Base-by-base conservation (phyloP, 2,888 invertebrate species). In the Harmothoe impar region DNA sequence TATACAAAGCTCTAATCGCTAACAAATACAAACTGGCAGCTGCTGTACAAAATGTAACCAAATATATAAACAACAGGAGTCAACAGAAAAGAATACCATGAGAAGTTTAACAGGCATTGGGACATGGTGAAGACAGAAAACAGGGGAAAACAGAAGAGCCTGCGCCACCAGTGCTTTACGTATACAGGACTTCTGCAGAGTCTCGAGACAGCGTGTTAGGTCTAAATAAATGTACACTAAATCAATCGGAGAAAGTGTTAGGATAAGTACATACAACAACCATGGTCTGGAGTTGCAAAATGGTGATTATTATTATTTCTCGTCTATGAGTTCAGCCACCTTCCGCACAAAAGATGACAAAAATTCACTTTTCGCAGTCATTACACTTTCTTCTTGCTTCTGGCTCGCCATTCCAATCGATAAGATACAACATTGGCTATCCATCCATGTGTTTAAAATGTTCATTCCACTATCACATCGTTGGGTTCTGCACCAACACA, bases 401-500 rank as follows among this genome's bases (percentile, higher is more conserved):
- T 3, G 43, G 43, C 15, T 62, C 23, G 62, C 62, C 62, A n/a
- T n/a, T 62, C 62, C 29, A 62, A 12, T 25, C 25, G 72, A 72
- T 72, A 72, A 72, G 72, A 72, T 72, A 29, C 25, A 72, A 72
- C 72, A 72, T 25, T 29, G 25, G 72, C 25, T 12, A 7, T 72
- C 62, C 62, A 62, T 29, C 62, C 62, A 62, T 62, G 0, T n/a
- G 62, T 15, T 81, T 35, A 81, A 81, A 81, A 81, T 15, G 43
- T 81, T 81, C 81, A 81, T 43, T 81, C 81, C 81, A 81, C 81
- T 81, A 81, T 81, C 81, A 81, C 81, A 81, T 81, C 81, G 81
- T 81, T 43, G 81, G 81, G 81, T 25, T 31, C 25, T 20, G 15
- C 31, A 33, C 33, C n/a, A 81, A 81, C 81, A 35, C n/a, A 25